These are phyloP conservation scores for Herpetotheres cachinnans DNA, from an alignment of 2,113 vertebrate genomes.

Conservation along the genomic window DNA sequence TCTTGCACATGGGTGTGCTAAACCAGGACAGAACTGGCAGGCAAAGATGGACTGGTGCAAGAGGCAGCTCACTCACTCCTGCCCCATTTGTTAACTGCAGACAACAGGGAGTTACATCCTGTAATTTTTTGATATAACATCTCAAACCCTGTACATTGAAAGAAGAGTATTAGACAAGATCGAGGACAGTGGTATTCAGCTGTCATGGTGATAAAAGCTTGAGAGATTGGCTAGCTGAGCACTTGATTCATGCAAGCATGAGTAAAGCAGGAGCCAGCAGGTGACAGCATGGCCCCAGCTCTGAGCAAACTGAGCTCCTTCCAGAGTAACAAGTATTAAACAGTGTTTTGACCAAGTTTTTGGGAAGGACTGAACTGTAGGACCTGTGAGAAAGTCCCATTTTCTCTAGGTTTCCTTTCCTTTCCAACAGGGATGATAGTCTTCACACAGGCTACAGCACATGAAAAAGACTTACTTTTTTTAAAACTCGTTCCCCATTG, in stretches of 20 bases:
- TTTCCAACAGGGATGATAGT: neutral
- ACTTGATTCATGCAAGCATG: neutral
- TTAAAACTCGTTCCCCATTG: neutral
- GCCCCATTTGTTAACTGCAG: neutral
- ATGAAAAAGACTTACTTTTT: neutral
- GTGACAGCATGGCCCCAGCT: neutral
- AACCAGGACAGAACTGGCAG: neutral
- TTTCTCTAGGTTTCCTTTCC: neutral
- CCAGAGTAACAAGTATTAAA: neutral
- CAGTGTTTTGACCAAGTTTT: neutral
- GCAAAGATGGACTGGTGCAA: neutral
- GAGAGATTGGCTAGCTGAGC: neutral
- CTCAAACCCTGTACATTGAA: neutral
- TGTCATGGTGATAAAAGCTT: neutral
- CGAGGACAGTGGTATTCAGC: neutral
- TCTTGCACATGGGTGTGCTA: neutral
- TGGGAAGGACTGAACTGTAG: neutral
- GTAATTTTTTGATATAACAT: neutral
- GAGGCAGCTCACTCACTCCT: neutral
- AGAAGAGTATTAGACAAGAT: neutral
- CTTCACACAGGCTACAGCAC: neutral
- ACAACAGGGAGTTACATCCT: neutral
- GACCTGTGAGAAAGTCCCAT: neutral
- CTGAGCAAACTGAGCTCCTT: neutral
- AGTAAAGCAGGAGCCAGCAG: neutral